phyloP scores from a whole-genome alignment of 2,888 invertebrate genomes.

The Nasonia oneida region DNA sequence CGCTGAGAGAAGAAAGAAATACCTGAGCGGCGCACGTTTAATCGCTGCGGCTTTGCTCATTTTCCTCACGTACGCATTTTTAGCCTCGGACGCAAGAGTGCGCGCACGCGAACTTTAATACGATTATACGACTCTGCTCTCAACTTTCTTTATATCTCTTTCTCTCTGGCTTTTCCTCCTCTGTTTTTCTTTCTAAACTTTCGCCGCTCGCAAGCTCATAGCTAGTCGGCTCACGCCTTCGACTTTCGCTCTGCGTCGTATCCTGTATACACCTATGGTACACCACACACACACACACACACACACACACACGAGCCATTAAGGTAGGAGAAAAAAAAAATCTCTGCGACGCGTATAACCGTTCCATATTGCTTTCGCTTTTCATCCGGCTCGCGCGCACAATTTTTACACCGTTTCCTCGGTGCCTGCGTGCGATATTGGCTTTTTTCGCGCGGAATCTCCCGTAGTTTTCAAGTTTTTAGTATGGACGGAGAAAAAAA shows the following conservation, averaged over 20 bases:
- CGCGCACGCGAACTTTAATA: constrained; percentile 27
- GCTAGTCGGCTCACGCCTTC: constrained; percentile 19
- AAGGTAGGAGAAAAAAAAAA: constrained; percentile 18
- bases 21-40: too few species aligned
- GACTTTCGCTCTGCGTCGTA: background rate
- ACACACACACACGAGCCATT: background rate
- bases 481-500: background rate
- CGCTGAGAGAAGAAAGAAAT: too few species aligned
- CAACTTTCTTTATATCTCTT: constrained; percentile 10
- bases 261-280: background rate
- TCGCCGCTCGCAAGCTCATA: background rate
- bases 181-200: constrained; percentile 41
- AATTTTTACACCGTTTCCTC: background rate
- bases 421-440: background rate
- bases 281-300: too few species aligned
- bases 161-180: background rate
- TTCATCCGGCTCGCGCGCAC: background rate
- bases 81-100: constrained; percentile 8
- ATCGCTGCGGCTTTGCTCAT: background rate
- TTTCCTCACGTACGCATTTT: constrained; percentile 46
- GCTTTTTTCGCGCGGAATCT: background rate
- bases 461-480: constrained; percentile 1
- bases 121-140: constrained; percentile 14
- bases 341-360: background rate
- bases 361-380: background rate